These are phyloP conservation scores for Manis crassicaudata DNA, from an alignment of 2,797 vertebrate genomes.

Conservation along the genomic window DNA sequence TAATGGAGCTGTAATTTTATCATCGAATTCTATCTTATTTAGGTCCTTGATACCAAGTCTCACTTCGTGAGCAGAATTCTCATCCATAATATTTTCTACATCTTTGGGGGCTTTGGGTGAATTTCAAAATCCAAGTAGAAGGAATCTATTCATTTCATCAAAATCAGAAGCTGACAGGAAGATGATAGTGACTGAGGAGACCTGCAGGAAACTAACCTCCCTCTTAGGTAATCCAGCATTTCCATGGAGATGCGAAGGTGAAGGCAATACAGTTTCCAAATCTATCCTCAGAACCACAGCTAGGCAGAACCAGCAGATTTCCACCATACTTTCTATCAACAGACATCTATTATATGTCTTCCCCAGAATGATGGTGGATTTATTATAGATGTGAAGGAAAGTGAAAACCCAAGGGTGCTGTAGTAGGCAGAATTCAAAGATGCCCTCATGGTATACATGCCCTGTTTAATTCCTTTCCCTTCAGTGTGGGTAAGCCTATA, in stretches of 20 bases:
- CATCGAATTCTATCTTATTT: constrained; percentile 81
- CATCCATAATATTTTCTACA: neutral
- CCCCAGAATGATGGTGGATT: constrained; percentile 75
- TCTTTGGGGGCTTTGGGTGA: constrained; percentile 81
- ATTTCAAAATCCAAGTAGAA: neutral
- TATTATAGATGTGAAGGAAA: too few species aligned
- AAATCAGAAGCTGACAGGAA: constrained; percentile 71
- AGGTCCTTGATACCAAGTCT: constrained; percentile 84
- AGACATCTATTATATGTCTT: constrained; percentile 75
- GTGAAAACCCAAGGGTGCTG: too few species aligned
- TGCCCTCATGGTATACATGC: too few species aligned
- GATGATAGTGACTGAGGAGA: constrained; percentile 83
- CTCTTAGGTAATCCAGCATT: constrained; percentile 63
- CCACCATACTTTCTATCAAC: constrained; percentile 86
- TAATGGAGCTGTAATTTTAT: constrained; percentile 76
- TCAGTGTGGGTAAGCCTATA: neutral
- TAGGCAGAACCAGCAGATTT: constrained; percentile 90
- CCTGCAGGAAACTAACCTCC: constrained; percentile 82
- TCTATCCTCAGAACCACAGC: constrained; percentile 78
- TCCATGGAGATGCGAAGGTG: constrained; percentile 73
- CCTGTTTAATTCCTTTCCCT: too few species aligned
- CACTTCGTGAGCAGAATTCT: constrained; percentile 17
- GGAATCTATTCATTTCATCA: neutral
- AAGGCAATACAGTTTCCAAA: constrained; percentile 83
- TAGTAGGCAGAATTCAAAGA: too few species aligned